A percentile compares a stretch with the other conserved stretches of the same genome.
Conservation (phyloP, 30 jellyfish, hydroid and myxozoan genomes). For the Chironex yamaguchii region DNA sequence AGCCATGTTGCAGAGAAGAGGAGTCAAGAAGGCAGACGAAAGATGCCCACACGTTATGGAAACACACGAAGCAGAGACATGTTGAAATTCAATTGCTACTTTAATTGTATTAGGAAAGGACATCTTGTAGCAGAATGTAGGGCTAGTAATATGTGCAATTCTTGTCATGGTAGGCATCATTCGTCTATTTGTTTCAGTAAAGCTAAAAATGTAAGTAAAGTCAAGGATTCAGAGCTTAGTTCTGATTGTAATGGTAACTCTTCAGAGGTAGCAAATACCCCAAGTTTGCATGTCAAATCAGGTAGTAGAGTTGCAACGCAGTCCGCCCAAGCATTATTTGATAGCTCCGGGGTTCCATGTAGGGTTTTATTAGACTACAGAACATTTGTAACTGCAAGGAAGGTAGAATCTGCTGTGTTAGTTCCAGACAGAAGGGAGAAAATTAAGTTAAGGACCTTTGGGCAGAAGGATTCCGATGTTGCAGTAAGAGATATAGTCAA, state of each 20-base stretch:
- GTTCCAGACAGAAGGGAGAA: neutral
- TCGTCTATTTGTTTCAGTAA: neutral
- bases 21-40: too few relatives aligned
- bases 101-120: neutral
- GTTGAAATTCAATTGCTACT: too few relatives aligned
- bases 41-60: too few relatives aligned
- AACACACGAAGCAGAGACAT: too few relatives aligned
- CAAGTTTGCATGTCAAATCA: too few relatives aligned
- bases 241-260: too few relatives aligned
- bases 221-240: neutral
- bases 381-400: constrained; percentile 10
- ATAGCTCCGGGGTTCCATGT: neutral
- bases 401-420: neutral
- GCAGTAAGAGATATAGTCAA: constrained; percentile 1
- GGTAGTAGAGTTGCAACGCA: constrained; percentile 16
- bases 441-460: constrained; percentile 5
- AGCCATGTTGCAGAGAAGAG: too few relatives aligned
- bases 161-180: neutral
- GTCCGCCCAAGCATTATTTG: constrained; percentile 20
- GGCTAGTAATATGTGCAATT: neutral
- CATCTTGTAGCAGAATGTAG: neutral
- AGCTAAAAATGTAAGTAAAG: neutral
- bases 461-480: neutral
- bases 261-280: too few relatives aligned
- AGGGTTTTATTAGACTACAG: neutral